Percentiles rank a stretch among this genome's conserved stretches.
Conservation (phyloP, 1,140 invertebrate genomes). For the Oncopeltus fasciatus region DNA sequence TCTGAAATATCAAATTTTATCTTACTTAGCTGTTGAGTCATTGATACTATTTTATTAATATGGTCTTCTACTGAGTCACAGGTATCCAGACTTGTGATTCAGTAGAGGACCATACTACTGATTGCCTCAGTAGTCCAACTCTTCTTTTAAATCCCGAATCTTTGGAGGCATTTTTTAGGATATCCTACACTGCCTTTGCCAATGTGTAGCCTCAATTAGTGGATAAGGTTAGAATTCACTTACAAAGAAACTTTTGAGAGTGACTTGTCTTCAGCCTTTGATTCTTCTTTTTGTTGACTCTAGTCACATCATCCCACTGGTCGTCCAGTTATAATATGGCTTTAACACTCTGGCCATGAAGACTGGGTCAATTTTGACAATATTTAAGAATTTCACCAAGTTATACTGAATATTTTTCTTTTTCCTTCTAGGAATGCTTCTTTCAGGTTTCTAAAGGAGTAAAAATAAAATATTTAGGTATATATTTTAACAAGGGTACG, state of each 20-base stretch:
- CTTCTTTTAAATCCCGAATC: background rate
- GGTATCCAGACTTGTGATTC: background rate
- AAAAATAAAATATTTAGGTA: no score
- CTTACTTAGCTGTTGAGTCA: background rate
- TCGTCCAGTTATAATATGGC: background rate
- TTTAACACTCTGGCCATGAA: no score
- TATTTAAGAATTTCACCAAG: no score
- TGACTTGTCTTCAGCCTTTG: background rate
- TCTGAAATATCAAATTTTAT: background rate
- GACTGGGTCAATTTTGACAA: no score
- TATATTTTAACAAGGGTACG: no score
- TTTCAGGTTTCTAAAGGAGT: no score
- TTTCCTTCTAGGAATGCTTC: no score
- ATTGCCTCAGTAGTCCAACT: background rate
- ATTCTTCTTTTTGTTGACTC: background rate
- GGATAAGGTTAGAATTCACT: background rate
- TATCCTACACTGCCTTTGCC: background rate
- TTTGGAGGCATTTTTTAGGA: background rate
- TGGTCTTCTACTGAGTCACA: background rate
- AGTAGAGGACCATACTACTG: no score
- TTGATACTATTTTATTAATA: background rate
- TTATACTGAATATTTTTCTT: no score
- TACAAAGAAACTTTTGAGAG: background rate
- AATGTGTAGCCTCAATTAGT: background rate
- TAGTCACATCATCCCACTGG: background rate